Evolutionary conservation across 2,888 invertebrate species (phyloP).

Genomic region (Hofmannophila pseudospretella): DNA sequence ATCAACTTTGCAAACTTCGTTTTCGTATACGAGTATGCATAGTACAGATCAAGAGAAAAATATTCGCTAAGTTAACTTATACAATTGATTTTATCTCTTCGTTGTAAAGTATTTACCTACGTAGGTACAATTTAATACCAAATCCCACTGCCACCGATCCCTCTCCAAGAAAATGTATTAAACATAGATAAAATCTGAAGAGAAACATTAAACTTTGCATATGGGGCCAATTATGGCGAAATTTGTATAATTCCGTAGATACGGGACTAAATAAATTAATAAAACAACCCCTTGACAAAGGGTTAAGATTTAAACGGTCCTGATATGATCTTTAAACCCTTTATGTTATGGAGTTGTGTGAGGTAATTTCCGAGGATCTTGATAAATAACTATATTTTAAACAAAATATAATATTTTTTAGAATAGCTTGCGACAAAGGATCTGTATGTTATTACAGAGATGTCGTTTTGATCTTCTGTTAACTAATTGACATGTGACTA

Average conservation of each 20-base stretch:
- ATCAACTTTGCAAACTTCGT: no score
- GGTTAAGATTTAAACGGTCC: constrained; percentile 59
- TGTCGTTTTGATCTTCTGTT: no score
- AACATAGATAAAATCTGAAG: constrained; percentile 57
- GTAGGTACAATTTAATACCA: no score
- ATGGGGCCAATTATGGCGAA: constrained; percentile 64
- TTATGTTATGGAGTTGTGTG: constrained; percentile 17
- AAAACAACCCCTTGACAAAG: constrained; percentile 60
- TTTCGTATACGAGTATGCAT: no score
- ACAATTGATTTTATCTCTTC: no score
- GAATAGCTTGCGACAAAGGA: no score
- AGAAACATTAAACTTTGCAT: constrained; percentile 66
- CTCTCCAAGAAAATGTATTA: constrained; percentile 53
- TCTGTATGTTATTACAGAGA: no score
- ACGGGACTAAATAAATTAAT: constrained; percentile 56
- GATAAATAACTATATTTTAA: constrained; percentile 6
- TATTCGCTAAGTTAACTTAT: no score
- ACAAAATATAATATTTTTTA: no score
- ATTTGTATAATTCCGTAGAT: constrained; percentile 59
- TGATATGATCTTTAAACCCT: constrained; percentile 47
- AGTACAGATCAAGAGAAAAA: no score
- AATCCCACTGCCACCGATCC: constrained; percentile 4
- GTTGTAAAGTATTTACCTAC: no score
- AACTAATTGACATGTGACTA: no score
- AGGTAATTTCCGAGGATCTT: constrained; percentile 7